phyloP scores from a whole-genome alignment of 1,140 invertebrate species.

The Leptonema lineaticorne region DNA sequence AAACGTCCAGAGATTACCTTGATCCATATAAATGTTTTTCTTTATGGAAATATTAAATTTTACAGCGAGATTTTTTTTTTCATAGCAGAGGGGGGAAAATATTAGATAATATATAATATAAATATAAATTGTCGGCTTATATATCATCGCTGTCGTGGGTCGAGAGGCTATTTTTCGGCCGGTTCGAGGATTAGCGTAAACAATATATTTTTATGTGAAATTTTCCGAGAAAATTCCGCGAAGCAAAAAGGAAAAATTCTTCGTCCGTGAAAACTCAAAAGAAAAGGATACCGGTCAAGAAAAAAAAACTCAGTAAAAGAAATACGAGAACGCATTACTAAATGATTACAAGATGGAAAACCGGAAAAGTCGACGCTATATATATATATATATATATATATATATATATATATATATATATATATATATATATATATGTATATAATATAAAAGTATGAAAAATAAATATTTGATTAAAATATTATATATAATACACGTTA shows the following conservation, averaged over 20 bases:
- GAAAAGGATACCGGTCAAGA: too few species aligned
- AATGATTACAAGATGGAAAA: background rate
- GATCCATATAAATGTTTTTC: background rate
- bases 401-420: too few species aligned
- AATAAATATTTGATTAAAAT: too few species aligned
- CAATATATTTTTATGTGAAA: slow-evolving; percentile 13
- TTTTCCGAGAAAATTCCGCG: background rate
- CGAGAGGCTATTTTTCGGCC: slow-evolving; percentile 2
- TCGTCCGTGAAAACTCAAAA: slow-evolving; percentile 5
- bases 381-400: too few species aligned
- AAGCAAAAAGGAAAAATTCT: background rate
- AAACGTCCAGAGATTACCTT: background rate
- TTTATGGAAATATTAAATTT: background rate
- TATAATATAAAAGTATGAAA: too few species aligned
- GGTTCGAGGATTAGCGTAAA: slow-evolving; percentile 15
- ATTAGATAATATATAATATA: too few species aligned
- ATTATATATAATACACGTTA: too few species aligned
- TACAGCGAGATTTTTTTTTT: background rate
- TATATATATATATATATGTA: too few species aligned
- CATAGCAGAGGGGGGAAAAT: too few species aligned
- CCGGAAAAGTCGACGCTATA: background rate
- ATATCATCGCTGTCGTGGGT: too few species aligned
- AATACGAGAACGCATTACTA: background rate
- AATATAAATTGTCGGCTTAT: background rate
- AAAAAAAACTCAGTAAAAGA: too few species aligned